Evolutionary conservation across 2,113 vertebrate species (phyloP), one percentile per base, ranked within the genome.

Genomic region (Atrichornis clamosus): DNA sequence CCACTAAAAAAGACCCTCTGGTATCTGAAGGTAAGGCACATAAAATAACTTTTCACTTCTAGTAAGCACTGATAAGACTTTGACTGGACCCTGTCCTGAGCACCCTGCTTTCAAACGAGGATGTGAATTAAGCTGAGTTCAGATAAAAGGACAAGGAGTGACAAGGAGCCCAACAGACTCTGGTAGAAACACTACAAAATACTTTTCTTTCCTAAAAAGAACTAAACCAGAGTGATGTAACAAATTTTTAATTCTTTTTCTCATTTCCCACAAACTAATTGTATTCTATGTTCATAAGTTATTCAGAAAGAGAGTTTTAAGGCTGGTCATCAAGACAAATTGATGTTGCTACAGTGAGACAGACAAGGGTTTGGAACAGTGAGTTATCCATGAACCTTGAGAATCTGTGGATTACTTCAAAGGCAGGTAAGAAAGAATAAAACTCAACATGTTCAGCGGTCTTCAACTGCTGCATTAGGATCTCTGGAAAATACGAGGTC

Each of bases 401-500:
- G 18, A 65, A 86, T 28, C 19, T 20, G 11, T 41, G 53, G 53
- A 39, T 58, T 70, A 35, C 64, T 65, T 39, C 3, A 7, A 58
- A 77, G 46, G 32, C 50, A 89, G 20, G 46, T 62, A 37, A 59
- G 44, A 44, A 92, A 49, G 53, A 63, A 24, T 53, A 86, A 73
- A 68, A 60, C 9, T 5, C 56, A 73, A 15, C 17, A 5, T 0
- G 0, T 24, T 41, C 74, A 62, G 26, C 15, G 41, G 13, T 49
- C 67, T 69, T 64, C 47, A 84, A 17, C 5, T 67, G 35, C 47
- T 70, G 39, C 21, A 1, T 27, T 39, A 74, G 33, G 28, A 80
- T 41, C 19, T 86, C 46, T 69, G 62, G 50, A 62, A 79, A 87
- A 50, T 15, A 55, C 10, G 7, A 47, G 6, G n/a, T 39, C 55